Evolutionary conservation across 2,797 vertebrate genomes (phyloP), one percentile per base, ranked within the genome.

Genomic region (Spinus olivaceus): DNA sequence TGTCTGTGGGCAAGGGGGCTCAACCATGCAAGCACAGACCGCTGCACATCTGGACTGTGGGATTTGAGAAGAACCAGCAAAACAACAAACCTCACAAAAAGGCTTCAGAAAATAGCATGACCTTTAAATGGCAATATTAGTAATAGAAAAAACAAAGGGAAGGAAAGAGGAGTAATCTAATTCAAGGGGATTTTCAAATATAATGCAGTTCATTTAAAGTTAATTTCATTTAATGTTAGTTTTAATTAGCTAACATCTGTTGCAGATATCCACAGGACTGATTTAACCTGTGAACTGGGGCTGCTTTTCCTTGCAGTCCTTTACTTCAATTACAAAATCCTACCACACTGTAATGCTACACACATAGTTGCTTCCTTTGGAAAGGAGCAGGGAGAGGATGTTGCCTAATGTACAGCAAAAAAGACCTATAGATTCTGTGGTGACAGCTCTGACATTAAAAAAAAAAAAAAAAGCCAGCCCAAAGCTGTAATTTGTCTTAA

Each of bases 171-270:
- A 81, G 41, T 70, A 7, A 50, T 59, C 87, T 79, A 79, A 73
- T 88, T 76, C 51, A 51, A 60, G 49, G 33, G 8, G 24, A 76
- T 95, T 81, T 72, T 84, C 73, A 66, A 69, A 88, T 90, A 80
- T 6, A 54, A 80, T 37, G 37, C 39, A 46, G 47, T 66, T 72
- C 4, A 53, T 57, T 81, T 63, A 35, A 57, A 71, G 50, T 65
- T 85, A 73, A 87, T 85, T 87, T 78, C 6, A 71, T 89, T 85
- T 70, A 63, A 56, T 33, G n/a, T 42, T 88, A 88, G 83, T 91
- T 74, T 76, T 86, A 73, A 89, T 91, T 87, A 72, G 47, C 41
- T 86, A 8, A 17, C n/a, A 49, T 83, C 76, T 90, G 53, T 80
- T 74, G 65, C 69, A 67, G 81, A 44, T 59, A 46, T 83, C 65